Conservation (phyloP, 1,140 invertebrate genomes). For the Psilanteris sp. region DNA sequence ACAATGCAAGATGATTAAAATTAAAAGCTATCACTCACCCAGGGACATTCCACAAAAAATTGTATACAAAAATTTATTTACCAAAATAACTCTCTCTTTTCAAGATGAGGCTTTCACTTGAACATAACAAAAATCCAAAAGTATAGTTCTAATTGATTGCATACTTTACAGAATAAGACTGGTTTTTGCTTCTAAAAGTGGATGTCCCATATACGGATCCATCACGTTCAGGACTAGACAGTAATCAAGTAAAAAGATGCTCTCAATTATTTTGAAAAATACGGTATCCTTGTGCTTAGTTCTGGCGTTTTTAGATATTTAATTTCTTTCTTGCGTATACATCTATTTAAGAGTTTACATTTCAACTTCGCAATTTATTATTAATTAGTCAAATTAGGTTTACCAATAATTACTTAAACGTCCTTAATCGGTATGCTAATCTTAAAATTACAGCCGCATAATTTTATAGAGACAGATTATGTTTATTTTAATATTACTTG, state of each 20-base stretch:
- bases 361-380: slow-evolving; percentile 2
- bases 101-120: slow-evolving; percentile 45
- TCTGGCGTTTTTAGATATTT: slow-evolving; percentile 42
- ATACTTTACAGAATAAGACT: slow-evolving; percentile 35
- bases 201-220: slow-evolving; percentile 32
- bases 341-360: slow-evolving; percentile 27
- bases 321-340: slow-evolving; percentile 1
- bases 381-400: too few species aligned
- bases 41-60: too few species aligned
- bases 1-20: too few species aligned
- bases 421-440: too few species aligned
- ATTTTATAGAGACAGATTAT: too few species aligned
- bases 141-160: slow-evolving; percentile 52
- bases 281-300: slow-evolving; percentile 32
- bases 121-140: slow-evolving; percentile 49
- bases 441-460: too few species aligned
- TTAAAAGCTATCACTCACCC: too few species aligned
- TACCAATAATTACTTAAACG: too few species aligned
- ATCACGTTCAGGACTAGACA: slow-evolving; percentile 18
- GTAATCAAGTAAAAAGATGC: slow-evolving; percentile 25
- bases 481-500: too few species aligned
- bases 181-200: slow-evolving; percentile 31
- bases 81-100: slow-evolving; percentile 51
- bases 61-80: slow-evolving; percentile 16
- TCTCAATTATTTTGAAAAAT: slow-evolving; percentile 53